These are phyloP conservation scores for Poeciliopsis paucimaculata DNA, from an alignment of 2,797 vertebrate species.

Conservation along the genomic window DNA sequence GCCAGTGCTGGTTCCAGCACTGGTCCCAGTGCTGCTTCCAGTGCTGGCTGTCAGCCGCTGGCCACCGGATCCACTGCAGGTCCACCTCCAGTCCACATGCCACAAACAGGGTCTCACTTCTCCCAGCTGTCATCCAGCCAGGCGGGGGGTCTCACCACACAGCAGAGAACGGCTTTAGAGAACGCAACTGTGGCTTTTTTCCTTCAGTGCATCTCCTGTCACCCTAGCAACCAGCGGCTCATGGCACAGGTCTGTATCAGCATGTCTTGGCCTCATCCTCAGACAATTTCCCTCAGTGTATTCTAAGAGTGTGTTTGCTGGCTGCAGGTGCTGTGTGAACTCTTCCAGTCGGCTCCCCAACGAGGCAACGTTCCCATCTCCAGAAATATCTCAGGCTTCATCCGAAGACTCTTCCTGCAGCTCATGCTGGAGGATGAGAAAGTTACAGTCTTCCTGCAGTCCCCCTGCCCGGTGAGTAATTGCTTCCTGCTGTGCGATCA, in stretches of 20 bases:
- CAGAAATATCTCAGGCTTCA: constrained; percentile 98
- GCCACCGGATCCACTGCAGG: constrained; percentile 32
- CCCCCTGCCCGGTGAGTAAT: constrained; percentile 92
- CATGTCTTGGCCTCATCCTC: too few species aligned
- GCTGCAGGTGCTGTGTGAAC: constrained; percentile 95
- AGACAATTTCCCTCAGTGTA: background rate
- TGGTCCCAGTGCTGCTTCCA: constrained; percentile 72
- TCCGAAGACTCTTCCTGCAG: constrained; percentile 95
- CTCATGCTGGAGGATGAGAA: constrained; percentile 99
- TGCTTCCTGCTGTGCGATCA: constrained; percentile 80
- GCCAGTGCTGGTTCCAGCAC: constrained; percentile 82
- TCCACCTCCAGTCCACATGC: constrained; percentile 54
- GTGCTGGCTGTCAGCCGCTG: constrained; percentile 55
- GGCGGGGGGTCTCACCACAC: constrained; percentile 89
- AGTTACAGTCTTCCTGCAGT: constrained; percentile 98
- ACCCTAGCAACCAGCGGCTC: constrained; percentile 97
- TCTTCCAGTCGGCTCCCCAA: constrained; percentile 97
- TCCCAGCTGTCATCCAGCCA: constrained; percentile 82
- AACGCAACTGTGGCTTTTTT: constrained; percentile 98
- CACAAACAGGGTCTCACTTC: constrained; percentile 82
- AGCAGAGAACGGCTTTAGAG: constrained; percentile 96
- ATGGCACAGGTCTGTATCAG: constrained; percentile 91
- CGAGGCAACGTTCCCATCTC: constrained; percentile 91
- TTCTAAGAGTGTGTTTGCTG: background rate
- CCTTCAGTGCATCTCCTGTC: constrained; percentile 97